These are phyloP conservation scores for Rhinopithecus roxellana DNA, from an alignment of 2,113 vertebrate species.

Conservation along the genomic window DNA sequence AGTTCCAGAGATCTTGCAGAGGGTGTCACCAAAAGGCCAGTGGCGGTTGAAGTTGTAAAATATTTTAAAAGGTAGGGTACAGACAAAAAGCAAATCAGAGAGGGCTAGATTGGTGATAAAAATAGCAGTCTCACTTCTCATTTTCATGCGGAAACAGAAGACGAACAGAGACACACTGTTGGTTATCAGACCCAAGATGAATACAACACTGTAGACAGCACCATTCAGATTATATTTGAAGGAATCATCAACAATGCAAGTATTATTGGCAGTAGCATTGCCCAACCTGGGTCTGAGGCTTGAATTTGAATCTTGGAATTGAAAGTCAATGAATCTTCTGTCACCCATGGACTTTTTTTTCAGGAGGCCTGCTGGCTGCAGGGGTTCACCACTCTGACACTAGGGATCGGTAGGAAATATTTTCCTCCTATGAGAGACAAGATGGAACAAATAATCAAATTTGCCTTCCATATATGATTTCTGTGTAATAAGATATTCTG, in stretches of 20 bases:
- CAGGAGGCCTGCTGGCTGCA: constrained; percentile 74
- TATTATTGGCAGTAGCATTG: constrained; percentile 87
- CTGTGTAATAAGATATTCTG: neutral
- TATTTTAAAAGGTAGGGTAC: constrained; percentile 97
- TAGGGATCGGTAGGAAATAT: constrained; percentile 40
- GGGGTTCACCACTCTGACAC: constrained; percentile 85
- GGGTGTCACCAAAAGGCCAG: constrained; percentile 97
- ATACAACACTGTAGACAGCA: constrained; percentile 96
- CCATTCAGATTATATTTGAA: constrained; percentile 99
- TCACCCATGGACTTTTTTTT: constrained; percentile 73
- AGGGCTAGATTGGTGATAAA: constrained; percentile 98
- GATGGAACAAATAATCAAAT: constrained; percentile 57
- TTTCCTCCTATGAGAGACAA: constrained; percentile 73
- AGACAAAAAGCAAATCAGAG: constrained; percentile 96
- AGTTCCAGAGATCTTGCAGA: constrained; percentile 97
- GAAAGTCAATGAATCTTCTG: constrained; percentile 75
- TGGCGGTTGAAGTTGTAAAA: constrained; percentile 97
- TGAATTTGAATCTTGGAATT: constrained; percentile 76
- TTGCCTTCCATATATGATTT: constrained; percentile 13
- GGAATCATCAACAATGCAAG: constrained; percentile 95
- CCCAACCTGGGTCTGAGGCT: constrained; percentile 72
- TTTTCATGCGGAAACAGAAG: constrained; percentile 97
- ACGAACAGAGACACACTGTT: constrained; percentile 98
- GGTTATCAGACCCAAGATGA: constrained; percentile 95
- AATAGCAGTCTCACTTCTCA: constrained; percentile 95